phyloP scores from a whole-genome alignment of 2,113 vertebrate species.

The Campylorhamphus procurvoides region DNA sequence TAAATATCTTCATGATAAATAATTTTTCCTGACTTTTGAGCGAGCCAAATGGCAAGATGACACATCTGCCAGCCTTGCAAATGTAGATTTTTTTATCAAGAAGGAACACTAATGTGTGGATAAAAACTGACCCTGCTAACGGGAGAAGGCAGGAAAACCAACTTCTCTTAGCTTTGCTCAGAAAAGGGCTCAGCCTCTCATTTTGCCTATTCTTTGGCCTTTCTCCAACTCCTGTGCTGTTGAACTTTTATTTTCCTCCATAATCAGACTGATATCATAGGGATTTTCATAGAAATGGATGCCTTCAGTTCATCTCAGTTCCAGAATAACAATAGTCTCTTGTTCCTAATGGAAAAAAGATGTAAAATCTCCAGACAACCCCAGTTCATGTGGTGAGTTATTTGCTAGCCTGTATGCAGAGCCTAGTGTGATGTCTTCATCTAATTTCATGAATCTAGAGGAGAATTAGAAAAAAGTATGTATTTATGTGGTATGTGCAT shows the following conservation, averaged over 20 bases:
- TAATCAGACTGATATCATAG: constrained; percentile 31
- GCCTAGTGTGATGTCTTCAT: not conserved
- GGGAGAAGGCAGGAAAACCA: not conserved
- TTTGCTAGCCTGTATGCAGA: not conserved
- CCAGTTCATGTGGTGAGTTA: not conserved
- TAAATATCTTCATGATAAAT: not conserved
- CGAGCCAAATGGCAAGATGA: not conserved
- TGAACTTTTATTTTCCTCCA: not conserved
- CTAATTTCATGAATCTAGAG: not conserved
- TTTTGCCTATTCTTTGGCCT: not conserved
- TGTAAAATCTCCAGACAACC: not conserved
- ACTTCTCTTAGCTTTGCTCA: not conserved
- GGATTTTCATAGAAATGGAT: not conserved
- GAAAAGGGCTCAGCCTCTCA: not conserved
- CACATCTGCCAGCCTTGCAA: not conserved
- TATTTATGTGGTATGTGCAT: not conserved
- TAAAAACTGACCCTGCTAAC: not conserved
- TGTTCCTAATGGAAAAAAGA: constrained; percentile 41
- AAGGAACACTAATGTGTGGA: not conserved
- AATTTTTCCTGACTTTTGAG: not conserved
- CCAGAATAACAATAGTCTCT: constrained; percentile 31
- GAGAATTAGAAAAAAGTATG: not conserved
- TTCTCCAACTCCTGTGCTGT: not conserved
- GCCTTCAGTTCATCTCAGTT: constrained; percentile 1
- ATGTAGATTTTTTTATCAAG: not conserved